phyloP scores from a whole-genome alignment of 2,888 invertebrate genomes.

The Salpingus planirostris region DNA sequence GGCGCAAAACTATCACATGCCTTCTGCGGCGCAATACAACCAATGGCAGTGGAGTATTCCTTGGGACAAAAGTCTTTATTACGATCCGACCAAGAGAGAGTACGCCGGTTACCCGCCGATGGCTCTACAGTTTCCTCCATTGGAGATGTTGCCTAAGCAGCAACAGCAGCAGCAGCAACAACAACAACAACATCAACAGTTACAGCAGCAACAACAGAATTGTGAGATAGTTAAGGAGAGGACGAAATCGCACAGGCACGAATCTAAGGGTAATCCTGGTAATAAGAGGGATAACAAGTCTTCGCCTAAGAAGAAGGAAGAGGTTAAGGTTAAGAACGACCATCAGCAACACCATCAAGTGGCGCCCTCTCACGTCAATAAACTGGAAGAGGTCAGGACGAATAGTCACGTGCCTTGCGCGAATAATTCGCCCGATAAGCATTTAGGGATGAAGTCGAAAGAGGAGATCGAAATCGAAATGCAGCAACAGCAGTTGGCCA shows the following conservation, averaged over 20 bases:
- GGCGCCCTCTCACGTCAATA: too few relatives aligned
- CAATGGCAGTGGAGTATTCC: conserved; percentile 55
- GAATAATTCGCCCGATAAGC: too few relatives aligned
- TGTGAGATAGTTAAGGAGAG: conserved; percentile 26
- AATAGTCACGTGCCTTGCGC: too few relatives aligned
- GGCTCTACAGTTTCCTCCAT: conserved; percentile 32
- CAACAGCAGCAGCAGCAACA: conserved; percentile 14
- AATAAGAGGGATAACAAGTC: conserved; percentile 20
- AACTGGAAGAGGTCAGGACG: too few relatives aligned
- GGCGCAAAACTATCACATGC: conserved; percentile 56
- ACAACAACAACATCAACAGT: conserved; percentile 23
- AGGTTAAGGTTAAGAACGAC: conserved; percentile 17
- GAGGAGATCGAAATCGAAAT: neutral
- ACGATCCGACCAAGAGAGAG: conserved; percentile 46
- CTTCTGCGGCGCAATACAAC: conserved; percentile 49
- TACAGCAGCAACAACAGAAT: conserved; percentile 17
- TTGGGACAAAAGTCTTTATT: conserved; percentile 50
- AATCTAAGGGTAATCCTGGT: conserved; percentile 22
- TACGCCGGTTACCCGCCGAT: conserved; percentile 34
- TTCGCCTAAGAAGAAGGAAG: conserved; percentile 29
- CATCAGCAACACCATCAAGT: conserved; percentile 1
- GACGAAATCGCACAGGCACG: conserved; percentile 33
- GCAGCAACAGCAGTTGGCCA: conserved; percentile 29
- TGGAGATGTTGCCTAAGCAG: conserved; percentile 36
- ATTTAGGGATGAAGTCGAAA: too few relatives aligned